Base-by-base conservation (phyloP, 2,888 invertebrate species). In the Strigamia maritima region DNA sequence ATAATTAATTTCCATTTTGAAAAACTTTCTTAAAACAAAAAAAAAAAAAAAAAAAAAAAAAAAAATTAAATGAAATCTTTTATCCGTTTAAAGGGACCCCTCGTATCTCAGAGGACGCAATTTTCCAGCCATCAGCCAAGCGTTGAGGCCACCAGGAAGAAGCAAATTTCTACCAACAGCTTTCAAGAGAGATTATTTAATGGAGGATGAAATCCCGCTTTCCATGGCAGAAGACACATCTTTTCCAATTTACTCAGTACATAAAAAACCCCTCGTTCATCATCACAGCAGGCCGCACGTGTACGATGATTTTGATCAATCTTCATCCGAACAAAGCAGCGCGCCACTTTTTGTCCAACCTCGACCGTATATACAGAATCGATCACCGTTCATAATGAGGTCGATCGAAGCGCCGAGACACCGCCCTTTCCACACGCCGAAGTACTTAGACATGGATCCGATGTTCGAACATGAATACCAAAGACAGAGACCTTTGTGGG, bases 211-310 rank as follows among this genome's bases (percentile, higher is more conserved):
- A 70, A 28, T 70, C 2, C 70, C 70, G 14, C 28, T 70, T 28
- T 26, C 70, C 1, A 28, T 70, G 70, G 70, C 70, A 2, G 70
- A 70, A 70, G 70, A 70, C 28, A 14, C 28, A 12, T 28, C 70
- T 24, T 70, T 70, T 16, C 70, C 70, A 70, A 70, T 70, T 70
- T 70, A 70, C 28, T 70, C 70, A 12, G 28, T 26, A 1, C 70
- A 70, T n/a, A 70, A 70, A 70, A 70, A 70, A 70, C 70, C 70
- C 3, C 26, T 28, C n/a, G 12, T 70, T 70, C 70, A 70, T 70
- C 70, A 70, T 14, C 70, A 1, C n/a, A 28, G 12, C 28, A 12
- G 70, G 70, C 70, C 70, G 12, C 70, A 28, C 26, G 1, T 70
- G 1, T 70, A 70, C n/a, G 70, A 70, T 16, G 70, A 70, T 12